These are phyloP conservation scores for Thripadectes ignobilis DNA, from an alignment of 2,797 vertebrate species.

Conservation along the genomic window DNA sequence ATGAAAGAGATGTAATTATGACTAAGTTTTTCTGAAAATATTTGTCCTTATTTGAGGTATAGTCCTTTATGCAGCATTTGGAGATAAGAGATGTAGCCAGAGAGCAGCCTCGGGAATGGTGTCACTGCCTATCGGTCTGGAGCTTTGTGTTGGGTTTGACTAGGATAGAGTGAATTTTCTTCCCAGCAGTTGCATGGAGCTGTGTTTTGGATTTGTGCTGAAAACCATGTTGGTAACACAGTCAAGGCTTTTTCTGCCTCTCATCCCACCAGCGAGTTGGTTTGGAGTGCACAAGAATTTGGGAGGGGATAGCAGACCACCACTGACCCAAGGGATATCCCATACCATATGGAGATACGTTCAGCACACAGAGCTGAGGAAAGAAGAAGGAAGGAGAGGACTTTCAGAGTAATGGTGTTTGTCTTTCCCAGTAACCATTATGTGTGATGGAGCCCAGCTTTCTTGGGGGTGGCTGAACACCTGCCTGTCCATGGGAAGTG, in stretches of 20 bases:
- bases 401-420: not conserved
- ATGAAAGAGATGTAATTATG: not conserved
- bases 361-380: not conserved
- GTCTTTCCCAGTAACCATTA: not conserved
- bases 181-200: not conserved
- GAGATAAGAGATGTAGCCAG: not conserved
- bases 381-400: not conserved
- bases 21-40: not conserved
- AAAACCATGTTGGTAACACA: not conserved
- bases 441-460: not conserved
- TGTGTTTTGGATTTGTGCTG: not conserved
- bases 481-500: not conserved
- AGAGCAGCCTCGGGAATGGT: not conserved
- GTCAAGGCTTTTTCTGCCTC: not conserved
- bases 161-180: not conserved
- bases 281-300: not conserved
- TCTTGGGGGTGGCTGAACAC: not conserved
- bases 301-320: not conserved
- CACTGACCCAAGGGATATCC: not conserved
- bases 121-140: not conserved
- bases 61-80: not conserved
- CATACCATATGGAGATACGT: not conserved
- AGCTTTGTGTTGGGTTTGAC: not conserved
- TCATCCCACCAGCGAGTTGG: not conserved
- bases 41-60: not conserved